Evolutionary conservation across 2,797 vertebrate species (phyloP).

Genomic region (Xerus rutilus): DNA sequence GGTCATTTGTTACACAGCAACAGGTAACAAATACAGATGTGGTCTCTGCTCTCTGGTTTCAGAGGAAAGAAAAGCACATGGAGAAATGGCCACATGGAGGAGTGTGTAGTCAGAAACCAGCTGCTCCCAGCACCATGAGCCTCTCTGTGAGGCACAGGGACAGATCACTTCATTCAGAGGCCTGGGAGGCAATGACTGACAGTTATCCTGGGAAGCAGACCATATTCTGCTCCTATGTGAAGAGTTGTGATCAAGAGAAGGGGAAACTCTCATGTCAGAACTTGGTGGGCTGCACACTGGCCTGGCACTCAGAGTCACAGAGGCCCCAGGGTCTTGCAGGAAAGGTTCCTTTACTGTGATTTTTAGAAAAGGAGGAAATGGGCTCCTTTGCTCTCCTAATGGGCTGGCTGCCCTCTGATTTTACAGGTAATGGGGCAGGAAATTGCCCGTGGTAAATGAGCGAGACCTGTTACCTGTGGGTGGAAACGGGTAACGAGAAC

Average conservation of each 20-base stretch:
- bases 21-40: background rate
- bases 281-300: rapidly evolving
- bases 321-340: background rate
- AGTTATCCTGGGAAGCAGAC: background rate
- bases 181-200: background rate
- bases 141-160: background rate
- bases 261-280: background rate
- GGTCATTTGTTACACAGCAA: background rate
- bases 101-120: background rate
- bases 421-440: conserved; percentile 64
- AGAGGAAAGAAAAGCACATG: background rate
- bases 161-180: background rate
- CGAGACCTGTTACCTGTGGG: conserved; percentile 55
- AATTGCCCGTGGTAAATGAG: background rate
- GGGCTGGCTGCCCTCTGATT: rapidly evolving
- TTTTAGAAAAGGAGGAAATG: conserved; percentile 6
- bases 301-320: background rate
- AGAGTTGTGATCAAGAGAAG: background rate
- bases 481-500: conserved; percentile 75
- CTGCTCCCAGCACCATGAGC: background rate
- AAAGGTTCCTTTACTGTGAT: rapidly evolving
- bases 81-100: background rate
- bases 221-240: background rate
- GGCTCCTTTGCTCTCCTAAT: background rate
- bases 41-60: background rate